These are phyloP conservation scores for Sebastes vulpes DNA, from an alignment of 2,797 vertebrate species.

Conservation along the genomic window DNA sequence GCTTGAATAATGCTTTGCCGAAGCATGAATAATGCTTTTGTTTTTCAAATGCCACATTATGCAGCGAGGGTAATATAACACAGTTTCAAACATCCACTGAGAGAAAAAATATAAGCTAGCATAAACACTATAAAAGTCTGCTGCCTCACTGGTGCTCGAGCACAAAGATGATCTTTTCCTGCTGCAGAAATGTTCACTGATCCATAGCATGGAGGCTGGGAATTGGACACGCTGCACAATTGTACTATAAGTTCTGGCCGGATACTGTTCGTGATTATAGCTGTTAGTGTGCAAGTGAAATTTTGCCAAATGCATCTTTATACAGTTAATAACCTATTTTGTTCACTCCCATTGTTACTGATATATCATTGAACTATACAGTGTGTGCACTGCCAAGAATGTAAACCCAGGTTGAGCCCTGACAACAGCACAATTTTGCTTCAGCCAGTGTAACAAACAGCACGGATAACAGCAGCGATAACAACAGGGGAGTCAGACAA, in stretches of 20 bases:
- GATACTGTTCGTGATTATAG: not conserved
- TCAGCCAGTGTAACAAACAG: constrained; percentile 9
- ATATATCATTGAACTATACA: not conserved
- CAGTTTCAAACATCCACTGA: constrained; percentile 3
- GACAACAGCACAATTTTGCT: constrained; percentile 30
- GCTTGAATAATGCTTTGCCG: constrained; percentile 29
- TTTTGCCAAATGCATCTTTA: not conserved
- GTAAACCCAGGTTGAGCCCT: constrained; percentile 3
- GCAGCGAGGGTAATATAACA: not conserved
- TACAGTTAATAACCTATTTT: not conserved
- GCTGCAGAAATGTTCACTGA: constrained; percentile 41
- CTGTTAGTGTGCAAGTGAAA: not conserved
- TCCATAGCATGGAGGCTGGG: constrained; percentile 19
- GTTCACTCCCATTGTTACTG: not conserved
- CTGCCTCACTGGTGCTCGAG: not conserved
- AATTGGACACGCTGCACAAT: not conserved
- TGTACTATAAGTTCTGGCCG: not conserved
- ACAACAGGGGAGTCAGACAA: constrained; percentile 17
- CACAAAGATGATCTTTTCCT: constrained; percentile 28
- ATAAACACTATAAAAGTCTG: constrained; percentile 33
- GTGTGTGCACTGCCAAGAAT: not conserved
- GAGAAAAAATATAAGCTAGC: constrained; percentile 13
- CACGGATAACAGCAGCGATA: not conserved
- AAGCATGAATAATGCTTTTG: constrained; percentile 42
- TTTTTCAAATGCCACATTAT: constrained; percentile 39